phyloP scores from a whole-genome alignment of 2,888 invertebrate species.

The Lampropteryx suffumata region DNA sequence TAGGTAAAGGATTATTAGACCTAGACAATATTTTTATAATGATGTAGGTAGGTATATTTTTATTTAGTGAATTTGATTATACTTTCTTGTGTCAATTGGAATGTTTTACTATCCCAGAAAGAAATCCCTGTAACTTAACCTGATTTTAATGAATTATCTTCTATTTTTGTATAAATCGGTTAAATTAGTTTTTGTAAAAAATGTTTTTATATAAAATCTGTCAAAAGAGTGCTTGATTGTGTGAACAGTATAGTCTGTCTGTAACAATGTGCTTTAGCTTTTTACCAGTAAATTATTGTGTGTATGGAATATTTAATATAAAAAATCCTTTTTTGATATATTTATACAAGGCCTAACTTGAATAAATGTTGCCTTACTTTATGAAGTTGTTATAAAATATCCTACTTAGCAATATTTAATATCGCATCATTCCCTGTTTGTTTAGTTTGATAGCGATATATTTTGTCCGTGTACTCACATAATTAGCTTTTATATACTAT shows the following conservation, averaged over 20 bases:
- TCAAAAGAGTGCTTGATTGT: conserved; percentile 7
- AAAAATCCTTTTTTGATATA: conserved; percentile 3
- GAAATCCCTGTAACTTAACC: conserved; percentile 4
- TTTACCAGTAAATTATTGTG: conserved; percentile 7
- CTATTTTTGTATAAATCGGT: conserved; percentile 7
- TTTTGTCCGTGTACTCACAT: conserved; percentile 45
- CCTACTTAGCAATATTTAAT: conserved; percentile 34
- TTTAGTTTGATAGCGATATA: conserved; percentile 71
- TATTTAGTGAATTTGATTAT: conserved; percentile 15
- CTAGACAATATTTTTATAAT: conserved; percentile 7
- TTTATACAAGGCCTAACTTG: conserved; percentile 19
- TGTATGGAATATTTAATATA: conserved; percentile 7
- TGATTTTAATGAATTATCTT: background rate
- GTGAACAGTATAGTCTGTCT: background rate
- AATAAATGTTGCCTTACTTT: conserved; percentile 17
- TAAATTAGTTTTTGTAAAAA: conserved; percentile 1
- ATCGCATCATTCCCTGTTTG: conserved; percentile 76
- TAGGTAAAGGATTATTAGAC: conserved; percentile 14
- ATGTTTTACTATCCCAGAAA: conserved; percentile 27
- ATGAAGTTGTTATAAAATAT: conserved; percentile 3
- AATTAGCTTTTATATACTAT: conserved; percentile 14
- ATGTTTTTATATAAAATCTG: conserved; percentile 7
- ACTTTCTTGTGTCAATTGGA: conserved; percentile 31
- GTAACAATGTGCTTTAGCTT: conserved; percentile 15
- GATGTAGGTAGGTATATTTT: too few relatives aligned